Base-by-base conservation (phyloP, 2,888 invertebrate species). In the Drepanosiphum platanoidis region DNA sequence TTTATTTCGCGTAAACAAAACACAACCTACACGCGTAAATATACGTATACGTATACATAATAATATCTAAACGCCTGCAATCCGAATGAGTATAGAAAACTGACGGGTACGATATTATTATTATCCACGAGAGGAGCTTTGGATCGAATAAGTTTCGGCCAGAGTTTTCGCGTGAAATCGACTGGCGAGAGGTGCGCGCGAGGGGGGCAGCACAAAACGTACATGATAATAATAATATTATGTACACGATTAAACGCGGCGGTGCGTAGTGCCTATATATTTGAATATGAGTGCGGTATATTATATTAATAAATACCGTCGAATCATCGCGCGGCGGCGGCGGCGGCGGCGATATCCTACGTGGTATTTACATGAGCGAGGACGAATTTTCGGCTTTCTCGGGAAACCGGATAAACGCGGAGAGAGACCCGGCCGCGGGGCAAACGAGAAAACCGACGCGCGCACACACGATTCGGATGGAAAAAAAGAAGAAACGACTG, bases 111-210 rank as follows among this genome's bases (percentile, higher is more conserved):
- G 42, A 42, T 11, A 11, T 11, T 11, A 42, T 11, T 11, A 11
- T 42, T 42, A 11, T 42, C 42, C 42, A 34, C 4, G 18, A 39
- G 42, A 18, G 30, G 64, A 30, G 39, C 27, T 34, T 7, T 11
- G 30, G 11, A 64, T n/a, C n/a, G 64, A 22, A 64, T 64, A 78
- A 78, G 64, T 78, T 42, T 39, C 22, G 11, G 39, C 64, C 39
- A 78, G 64, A 78, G 64, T 64, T 64, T 39, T 39, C 27, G 34
- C 39, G 11, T 30, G 39, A 64, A 61, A 77, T 77, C 13, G 8
- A 64, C 64, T 7, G 42, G 61, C 15, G 61, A 3, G 1, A n/a
- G 3, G 61, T 4, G 30, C 7, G 32, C 66, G 66, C 36, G 34
- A 7, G 52, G 15, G 52, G 52, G 15, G 22, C 18, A n/a, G 58